Conservation (phyloP, 2,888 invertebrate species). For the Exephanes ischioxanthus region DNA sequence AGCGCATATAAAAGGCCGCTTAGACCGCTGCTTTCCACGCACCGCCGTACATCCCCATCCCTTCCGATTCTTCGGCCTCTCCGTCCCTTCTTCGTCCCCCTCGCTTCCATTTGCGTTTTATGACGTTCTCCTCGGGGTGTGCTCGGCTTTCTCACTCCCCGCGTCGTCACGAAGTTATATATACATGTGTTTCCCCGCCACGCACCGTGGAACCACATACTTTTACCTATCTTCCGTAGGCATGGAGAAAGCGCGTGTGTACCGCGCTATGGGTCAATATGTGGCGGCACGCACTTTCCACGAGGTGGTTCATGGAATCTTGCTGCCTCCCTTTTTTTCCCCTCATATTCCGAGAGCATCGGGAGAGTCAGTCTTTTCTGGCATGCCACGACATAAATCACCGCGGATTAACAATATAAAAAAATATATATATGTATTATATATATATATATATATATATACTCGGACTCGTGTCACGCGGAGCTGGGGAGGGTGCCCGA, state of each 20-base stretch:
- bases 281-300: slow-evolving; percentile 47
- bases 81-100: slow-evolving; percentile 11
- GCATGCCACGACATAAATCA: slow-evolving; percentile 73
- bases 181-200: neutral
- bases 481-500: slow-evolving; percentile 1
- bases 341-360: slow-evolving; percentile 36
- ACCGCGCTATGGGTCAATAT: slow-evolving; percentile 3
- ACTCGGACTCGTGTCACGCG: slow-evolving; percentile 52
- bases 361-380: neutral
- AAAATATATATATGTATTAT: slow-evolving; percentile 48
- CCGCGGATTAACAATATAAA: slow-evolving; percentile 78
- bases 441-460: slow-evolving; percentile 74
- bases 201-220: neutral
- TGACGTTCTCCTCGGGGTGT: slow-evolving; percentile 50
- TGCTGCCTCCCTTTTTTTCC: slow-evolving; percentile 7
- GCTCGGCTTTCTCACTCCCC: slow-evolving; percentile 20
- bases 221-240: neutral
- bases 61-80: slow-evolving; percentile 5
- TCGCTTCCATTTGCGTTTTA: slow-evolving; percentile 9
- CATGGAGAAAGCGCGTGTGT: neutral
- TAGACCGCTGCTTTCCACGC: slow-evolving; percentile 24
- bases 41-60: slow-evolving; percentile 5
- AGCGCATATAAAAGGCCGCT: slow-evolving; percentile 48
- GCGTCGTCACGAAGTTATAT: slow-evolving; percentile 29
- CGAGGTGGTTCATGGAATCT: slow-evolving; percentile 36